These are phyloP conservation scores for Athene noctua DNA, from an alignment of 2,113 vertebrate genomes.

Conservation along the genomic window DNA sequence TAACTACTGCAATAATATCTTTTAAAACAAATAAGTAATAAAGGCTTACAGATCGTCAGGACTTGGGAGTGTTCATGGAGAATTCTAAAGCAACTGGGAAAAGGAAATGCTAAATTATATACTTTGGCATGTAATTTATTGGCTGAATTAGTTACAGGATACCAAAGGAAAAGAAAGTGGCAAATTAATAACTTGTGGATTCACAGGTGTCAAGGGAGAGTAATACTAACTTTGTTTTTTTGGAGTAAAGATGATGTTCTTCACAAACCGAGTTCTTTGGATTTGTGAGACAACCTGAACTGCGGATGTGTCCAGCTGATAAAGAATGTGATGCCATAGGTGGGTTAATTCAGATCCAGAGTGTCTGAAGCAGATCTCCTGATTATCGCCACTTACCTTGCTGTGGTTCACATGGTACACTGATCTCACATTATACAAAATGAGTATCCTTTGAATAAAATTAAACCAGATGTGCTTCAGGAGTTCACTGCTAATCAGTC, in stretches of 20 bases:
- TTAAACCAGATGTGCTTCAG: not conserved
- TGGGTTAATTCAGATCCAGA: not conserved
- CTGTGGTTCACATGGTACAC: not conserved
- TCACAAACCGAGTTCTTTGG: not conserved
- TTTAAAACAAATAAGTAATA: not conserved
- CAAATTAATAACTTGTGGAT: not conserved
- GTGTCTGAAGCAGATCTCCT: not conserved
- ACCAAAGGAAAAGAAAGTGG: not conserved
- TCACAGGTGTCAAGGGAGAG: not conserved
- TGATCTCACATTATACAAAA: not conserved
- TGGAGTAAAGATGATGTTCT: rapidly evolving
- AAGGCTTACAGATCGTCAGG: not conserved
- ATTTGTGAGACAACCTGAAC: not conserved
- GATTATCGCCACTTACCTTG: not conserved
- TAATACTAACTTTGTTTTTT: not conserved
- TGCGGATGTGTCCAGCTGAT: not conserved
- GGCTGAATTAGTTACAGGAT: not conserved
- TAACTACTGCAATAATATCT: not conserved
- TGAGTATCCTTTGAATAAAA: not conserved
- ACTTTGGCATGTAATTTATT: not conserved
- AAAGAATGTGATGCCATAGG: not conserved
- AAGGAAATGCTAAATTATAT: not conserved
- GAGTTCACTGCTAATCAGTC: not conserved
- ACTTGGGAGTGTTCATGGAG: not conserved
- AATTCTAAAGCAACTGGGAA: not conserved